These are phyloP conservation scores for Sepioteuthis lessoniana DNA, from an alignment of 2,888 invertebrate species.

Conservation along the genomic window DNA sequence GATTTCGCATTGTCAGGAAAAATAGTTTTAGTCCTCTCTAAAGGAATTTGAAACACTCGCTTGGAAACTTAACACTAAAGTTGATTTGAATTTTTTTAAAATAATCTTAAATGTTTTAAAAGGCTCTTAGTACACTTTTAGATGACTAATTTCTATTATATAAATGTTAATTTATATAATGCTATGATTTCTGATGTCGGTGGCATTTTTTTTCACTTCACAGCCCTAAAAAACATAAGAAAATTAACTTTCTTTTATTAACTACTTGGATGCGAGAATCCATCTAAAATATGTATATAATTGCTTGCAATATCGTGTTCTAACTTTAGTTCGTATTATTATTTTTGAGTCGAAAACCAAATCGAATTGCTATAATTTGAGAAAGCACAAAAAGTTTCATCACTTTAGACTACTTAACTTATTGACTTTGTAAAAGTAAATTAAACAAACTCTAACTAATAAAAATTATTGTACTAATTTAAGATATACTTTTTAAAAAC, in stretches of 20 bases:
- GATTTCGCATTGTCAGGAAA: background rate
- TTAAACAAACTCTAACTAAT: background rate
- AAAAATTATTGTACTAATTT: background rate
- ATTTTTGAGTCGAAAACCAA: background rate
- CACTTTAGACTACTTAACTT: background rate
- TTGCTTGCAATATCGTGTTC: background rate
- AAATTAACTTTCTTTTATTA: too few species aligned
- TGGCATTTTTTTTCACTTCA: too few species aligned
- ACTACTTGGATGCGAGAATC: too few species aligned
- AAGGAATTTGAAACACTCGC: background rate
- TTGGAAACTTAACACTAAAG: background rate
- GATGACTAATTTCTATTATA: too few species aligned
- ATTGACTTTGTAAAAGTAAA: background rate
- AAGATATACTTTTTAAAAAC: background rate
- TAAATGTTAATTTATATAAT: too few species aligned
- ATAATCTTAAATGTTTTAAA: too few species aligned
- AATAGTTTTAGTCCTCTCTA: background rate
- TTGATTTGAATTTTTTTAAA: background rate
- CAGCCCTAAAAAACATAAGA: too few species aligned
- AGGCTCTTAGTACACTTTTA: too few species aligned
- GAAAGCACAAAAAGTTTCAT: background rate
- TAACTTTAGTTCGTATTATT: background rate
- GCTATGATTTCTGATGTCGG: too few species aligned
- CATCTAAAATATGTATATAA: background rate
- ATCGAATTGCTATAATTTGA: background rate